These are phyloP conservation scores for Tokudaia tokunoshimensis DNA, from an alignment of 2,797 vertebrate species.

Conservation along the genomic window DNA sequence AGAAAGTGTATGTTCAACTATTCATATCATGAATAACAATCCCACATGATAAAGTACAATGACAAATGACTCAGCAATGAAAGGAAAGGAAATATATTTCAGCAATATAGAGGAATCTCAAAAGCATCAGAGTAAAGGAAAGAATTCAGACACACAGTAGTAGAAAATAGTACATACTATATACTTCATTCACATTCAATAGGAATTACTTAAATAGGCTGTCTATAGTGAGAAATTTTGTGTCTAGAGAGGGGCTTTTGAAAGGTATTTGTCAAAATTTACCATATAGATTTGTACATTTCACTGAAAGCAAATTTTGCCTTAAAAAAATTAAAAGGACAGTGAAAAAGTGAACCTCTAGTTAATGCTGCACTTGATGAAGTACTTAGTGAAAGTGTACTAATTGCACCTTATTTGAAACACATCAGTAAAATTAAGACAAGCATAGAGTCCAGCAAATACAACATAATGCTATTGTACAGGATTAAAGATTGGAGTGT, in stretches of 20 bases:
- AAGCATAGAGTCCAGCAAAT: not conserved
- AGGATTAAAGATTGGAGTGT: not conserved
- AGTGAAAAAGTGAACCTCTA: not conserved
- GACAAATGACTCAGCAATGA: slow-evolving; percentile 23
- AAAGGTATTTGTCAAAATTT: slow-evolving; percentile 17
- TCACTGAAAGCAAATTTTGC: slow-evolving; percentile 36
- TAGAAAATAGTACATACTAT: not conserved
- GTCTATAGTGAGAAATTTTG: not conserved
- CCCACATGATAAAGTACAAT: slow-evolving; percentile 24
- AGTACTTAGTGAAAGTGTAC: slow-evolving; percentile 19
- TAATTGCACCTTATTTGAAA: slow-evolving; percentile 45
- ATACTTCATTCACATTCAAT: slow-evolving; percentile 3
- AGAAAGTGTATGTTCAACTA: slow-evolving; percentile 30
- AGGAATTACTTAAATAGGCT: slow-evolving; percentile 12
- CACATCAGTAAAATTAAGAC: not conserved
- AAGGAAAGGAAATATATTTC: slow-evolving; percentile 8
- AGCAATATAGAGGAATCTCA: not conserved
- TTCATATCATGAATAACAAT: slow-evolving; percentile 29
- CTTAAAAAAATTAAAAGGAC: not conserved
- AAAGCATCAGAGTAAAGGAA: slow-evolving; percentile 17
- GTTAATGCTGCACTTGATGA: not conserved
- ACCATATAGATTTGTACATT: not conserved
- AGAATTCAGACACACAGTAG: slow-evolving; percentile 52
- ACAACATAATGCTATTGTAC: not conserved
- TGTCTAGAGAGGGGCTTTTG: not conserved